Base-by-base conservation (phyloP, 2,888 invertebrate genomes). In the Conistra vaccinii region DNA sequence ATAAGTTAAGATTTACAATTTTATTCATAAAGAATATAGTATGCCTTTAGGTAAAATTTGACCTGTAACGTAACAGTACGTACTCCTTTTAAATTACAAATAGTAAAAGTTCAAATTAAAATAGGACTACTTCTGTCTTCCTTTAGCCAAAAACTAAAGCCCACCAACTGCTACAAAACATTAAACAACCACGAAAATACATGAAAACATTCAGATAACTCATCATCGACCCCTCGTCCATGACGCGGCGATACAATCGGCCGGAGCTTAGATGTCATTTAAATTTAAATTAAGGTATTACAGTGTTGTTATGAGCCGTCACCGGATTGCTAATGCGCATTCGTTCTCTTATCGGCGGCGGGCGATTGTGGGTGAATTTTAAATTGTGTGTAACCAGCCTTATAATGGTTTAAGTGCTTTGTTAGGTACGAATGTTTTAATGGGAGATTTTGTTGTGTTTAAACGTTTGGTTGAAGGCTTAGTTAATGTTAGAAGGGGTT, bases 271-370 rank as follows among this genome's bases (percentile, higher is more conserved):
- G 92, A 90, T 94, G 95, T 94, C 93, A 95, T 96, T 96, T 96
- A 96, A 96, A 96, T 96, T 96, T 96, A 96, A 96, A 96, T 96
- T 93, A 94, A 94, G 95, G 96, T 92, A 95, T 96, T 95, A 95
- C 90, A 88, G 77, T 81, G 90, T 88, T 90, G 92, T 91, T 91
- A 90, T 88, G 91, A 90, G 89, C 89, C 89, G 88, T 77, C 83
- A 87, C 90, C 87, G 85, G 86, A 85, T 85, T 76, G 87, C 81
- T 85, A 79, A 79, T 77, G 86, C 88, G 89, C 87, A 86, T 88
- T 87, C 89, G 90, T 84, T 89, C 89, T 91, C 87, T 87, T 91
- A 92, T 93, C 92, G 89, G 90, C 76, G 73, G 81, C 84, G 82
- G 86, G 80, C 86, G 85, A 84, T 81, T 85, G 89, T 89, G 91